Percentiles rank a stretch among this genome's conserved stretches.
Evolutionary conservation across 2,888 invertebrate species (phyloP).

Genomic region (Salpingus planirostris): DNA sequence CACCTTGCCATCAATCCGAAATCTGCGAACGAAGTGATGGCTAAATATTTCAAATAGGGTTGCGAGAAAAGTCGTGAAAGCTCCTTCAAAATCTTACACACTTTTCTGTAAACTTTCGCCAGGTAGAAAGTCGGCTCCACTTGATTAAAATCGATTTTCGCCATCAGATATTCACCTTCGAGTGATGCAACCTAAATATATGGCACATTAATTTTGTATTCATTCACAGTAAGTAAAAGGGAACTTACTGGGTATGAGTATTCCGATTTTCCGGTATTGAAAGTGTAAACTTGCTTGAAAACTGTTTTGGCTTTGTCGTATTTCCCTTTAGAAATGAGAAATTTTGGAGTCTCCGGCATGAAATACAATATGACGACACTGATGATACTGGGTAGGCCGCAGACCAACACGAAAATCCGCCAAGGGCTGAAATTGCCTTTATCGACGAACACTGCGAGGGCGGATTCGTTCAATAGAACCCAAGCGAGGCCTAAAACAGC

Average conservation of each 20-base stretch:
- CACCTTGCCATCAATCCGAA: slow-evolving; percentile 56
- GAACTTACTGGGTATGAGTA: slow-evolving; percentile 44
- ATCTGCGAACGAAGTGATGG: slow-evolving; percentile 50
- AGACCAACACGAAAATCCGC: slow-evolving; percentile 55
- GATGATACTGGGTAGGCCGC: slow-evolving; percentile 49
- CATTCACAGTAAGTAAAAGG: no score
- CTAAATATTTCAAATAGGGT: slow-evolving; percentile 47
- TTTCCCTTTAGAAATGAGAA: slow-evolving; percentile 45
- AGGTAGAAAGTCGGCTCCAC: no score
- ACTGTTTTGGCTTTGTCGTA: slow-evolving; percentile 46
- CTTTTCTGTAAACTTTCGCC: no score
- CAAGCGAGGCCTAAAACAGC: slow-evolving; percentile 41
- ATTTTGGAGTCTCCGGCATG: slow-evolving; percentile 51
- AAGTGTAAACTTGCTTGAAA: slow-evolving; percentile 47
- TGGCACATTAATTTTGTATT: slow-evolving; percentile 6
- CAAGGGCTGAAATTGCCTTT: slow-evolving; percentile 47
- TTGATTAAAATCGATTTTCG: no score
- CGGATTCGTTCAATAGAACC: slow-evolving; percentile 35
- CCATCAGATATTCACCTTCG: slow-evolving; percentile 27
- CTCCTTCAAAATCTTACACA: no score
- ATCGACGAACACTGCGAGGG: slow-evolving; percentile 13
- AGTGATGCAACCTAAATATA: slow-evolving; percentile 25
- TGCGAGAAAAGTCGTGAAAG: slow-evolving; percentile 45
- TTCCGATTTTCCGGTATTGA: slow-evolving; percentile 45
- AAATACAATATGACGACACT: slow-evolving; percentile 46